phyloP scores from a whole-genome alignment of 2,113 vertebrate genomes.

The Menura novaehollandiae region DNA sequence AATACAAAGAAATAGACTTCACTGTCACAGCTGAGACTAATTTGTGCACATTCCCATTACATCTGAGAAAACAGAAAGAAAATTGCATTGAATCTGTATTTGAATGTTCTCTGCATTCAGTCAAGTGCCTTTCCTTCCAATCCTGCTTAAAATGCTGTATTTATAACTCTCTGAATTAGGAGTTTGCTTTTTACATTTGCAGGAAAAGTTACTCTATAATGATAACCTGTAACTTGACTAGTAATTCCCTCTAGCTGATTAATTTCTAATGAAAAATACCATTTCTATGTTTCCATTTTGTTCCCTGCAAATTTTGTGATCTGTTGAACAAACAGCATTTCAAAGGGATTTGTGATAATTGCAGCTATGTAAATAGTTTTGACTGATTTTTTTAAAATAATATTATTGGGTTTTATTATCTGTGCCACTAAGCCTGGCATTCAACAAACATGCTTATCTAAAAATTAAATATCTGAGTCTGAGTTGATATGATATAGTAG shows the following conservation, averaged over 20 bases:
- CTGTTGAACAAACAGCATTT: background rate
- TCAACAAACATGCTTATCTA: background rate
- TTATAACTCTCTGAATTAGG: conserved; percentile 32
- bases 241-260: background rate
- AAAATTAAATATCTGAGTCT: background rate
- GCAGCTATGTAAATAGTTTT: background rate
- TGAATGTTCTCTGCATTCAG: background rate
- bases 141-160: background rate
- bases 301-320: background rate
- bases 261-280: conserved; percentile 35
- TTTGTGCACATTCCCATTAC: background rate
- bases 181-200: conserved; percentile 1
- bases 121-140: background rate
- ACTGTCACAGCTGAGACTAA: background rate
- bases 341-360: conserved; percentile 1
- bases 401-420: background rate
- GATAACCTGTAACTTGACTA: conserved; percentile 38
- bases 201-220: background rate
- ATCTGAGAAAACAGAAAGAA: background rate
- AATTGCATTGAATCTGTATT: background rate
- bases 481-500: background rate
- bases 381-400: background rate
- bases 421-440: background rate
- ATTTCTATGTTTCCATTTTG: background rate
- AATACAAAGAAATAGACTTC: background rate